These are phyloP conservation scores for Microdon myrmicae DNA, from an alignment of 2,888 invertebrate species.

Conservation along the genomic window DNA sequence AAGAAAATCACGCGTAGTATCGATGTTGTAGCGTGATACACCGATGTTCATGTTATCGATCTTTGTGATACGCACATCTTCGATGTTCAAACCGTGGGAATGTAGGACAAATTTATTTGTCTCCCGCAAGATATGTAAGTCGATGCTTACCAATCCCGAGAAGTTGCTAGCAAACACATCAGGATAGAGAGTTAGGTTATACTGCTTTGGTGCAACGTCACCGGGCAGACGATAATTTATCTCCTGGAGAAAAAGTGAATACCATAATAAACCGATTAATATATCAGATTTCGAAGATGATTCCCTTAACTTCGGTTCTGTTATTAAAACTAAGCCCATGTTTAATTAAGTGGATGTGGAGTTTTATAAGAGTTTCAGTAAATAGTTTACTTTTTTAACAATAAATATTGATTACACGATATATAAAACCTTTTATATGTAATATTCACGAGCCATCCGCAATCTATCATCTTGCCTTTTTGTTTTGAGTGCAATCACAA, in stretches of 20 bases:
- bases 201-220: slow-evolving; percentile 72
- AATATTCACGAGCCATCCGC: no score
- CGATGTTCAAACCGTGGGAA: slow-evolving; percentile 69
- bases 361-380: no score
- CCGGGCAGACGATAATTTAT: slow-evolving; percentile 69
- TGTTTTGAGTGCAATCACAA: no score
- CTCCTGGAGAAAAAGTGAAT: slow-evolving; percentile 1
- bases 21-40: slow-evolving; percentile 37
- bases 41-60: slow-evolving; percentile 1
- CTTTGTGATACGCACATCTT: slow-evolving; percentile 43
- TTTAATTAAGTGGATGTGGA: no score
- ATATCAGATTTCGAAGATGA: no score
- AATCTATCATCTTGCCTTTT: no score
- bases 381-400: no score
- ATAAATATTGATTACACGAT: no score
- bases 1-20: slow-evolving; percentile 56
- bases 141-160: slow-evolving; percentile 70
- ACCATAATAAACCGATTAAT: no score
- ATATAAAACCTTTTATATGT: no score
- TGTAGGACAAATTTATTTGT: slow-evolving; percentile 71
- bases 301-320: no score
- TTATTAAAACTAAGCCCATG: no score
- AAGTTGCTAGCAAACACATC: slow-evolving; percentile 70
- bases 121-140: slow-evolving; percentile 64
- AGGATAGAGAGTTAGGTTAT: slow-evolving; percentile 75